Percentiles rank a stretch among this genome's conserved stretches.
phyloP scores from a whole-genome alignment of 2,888 invertebrate genomes.

The Sabatieria punctata region DNA sequence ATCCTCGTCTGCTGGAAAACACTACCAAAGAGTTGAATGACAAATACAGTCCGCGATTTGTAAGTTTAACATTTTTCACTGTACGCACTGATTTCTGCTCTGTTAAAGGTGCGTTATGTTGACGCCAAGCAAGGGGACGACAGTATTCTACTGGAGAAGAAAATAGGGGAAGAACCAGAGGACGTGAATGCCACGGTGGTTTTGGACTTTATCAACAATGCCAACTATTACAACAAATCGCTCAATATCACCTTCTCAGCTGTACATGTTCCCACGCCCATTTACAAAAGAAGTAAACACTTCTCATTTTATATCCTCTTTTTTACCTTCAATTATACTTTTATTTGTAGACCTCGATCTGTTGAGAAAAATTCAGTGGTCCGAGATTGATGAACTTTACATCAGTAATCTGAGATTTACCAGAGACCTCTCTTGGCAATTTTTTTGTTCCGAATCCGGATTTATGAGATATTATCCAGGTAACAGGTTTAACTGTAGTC shows the following conservation, averaged over 20 bases:
- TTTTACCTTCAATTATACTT: too few relatives aligned
- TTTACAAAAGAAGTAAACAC: slow-evolving; percentile 35
- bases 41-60: too few relatives aligned
- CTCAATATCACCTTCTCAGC: slow-evolving; percentile 24
- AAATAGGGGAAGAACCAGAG: too few relatives aligned
- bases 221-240: slow-evolving; percentile 2
- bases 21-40: too few relatives aligned
- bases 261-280: slow-evolving; percentile 40
- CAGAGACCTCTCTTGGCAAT: slow-evolving; percentile 55
- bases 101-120: not conserved
- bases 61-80: too few relatives aligned
- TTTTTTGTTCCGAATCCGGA: slow-evolving; percentile 84
- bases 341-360: slow-evolving; percentile 50
- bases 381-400: slow-evolving; percentile 54
- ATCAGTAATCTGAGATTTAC: slow-evolving; percentile 7
- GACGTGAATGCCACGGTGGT: too few relatives aligned
- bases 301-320: too few relatives aligned
- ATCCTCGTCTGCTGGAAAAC: too few relatives aligned
- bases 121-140: not conserved
- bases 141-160: not conserved
- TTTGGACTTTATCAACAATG: not conserved
- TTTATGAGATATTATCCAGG: slow-evolving; percentile 86
- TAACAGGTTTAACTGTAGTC: slow-evolving; percentile 28
- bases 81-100: not conserved
- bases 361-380: slow-evolving; percentile 79